Conservation (phyloP, 2,888 invertebrate genomes). For the Hydrotaea diabolus region DNA sequence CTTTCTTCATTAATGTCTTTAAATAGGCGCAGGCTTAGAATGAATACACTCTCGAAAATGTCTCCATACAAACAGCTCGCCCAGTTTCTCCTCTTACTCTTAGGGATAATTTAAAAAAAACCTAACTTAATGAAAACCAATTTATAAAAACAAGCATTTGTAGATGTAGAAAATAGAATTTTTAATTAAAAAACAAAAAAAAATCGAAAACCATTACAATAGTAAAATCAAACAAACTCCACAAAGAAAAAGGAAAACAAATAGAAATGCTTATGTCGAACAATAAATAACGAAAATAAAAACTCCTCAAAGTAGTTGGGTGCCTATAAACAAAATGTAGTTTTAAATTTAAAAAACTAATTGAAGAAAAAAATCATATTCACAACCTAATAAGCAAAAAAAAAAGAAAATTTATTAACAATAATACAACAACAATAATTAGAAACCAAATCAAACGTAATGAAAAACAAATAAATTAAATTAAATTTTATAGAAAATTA, state of each 20-base stretch:
- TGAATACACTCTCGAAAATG: not conserved
- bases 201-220: not conserved
- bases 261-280: conserved; percentile 54
- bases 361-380: not conserved
- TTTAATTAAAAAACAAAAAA: conserved; percentile 30
- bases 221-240: not conserved
- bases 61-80: not conserved
- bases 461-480: not conserved
- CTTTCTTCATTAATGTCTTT: too few species aligned
- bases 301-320: conserved; percentile 64
- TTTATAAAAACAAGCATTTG: conserved; percentile 18
- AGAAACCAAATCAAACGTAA: conserved; percentile 40
- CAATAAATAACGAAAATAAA: conserved; percentile 51
- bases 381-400: conserved; percentile 12
- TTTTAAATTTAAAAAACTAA: conserved; percentile 52
- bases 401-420: not conserved
- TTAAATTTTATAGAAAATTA: conserved; percentile 6
- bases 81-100: conserved; percentile 8
- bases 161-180: conserved; percentile 26
- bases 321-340: conserved; percentile 59
- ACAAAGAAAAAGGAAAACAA: conserved; percentile 12
- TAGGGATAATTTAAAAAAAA: not conserved
- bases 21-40: too few species aligned
- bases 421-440: conserved; percentile 33
- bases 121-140: not conserved